A percentile compares a stretch with the other conserved stretches of the same genome.
These are phyloP conservation scores for Caenorhabditis tropicalis DNA, from an alignment of 1,140 invertebrate genomes.

Conservation along the genomic window DNA sequence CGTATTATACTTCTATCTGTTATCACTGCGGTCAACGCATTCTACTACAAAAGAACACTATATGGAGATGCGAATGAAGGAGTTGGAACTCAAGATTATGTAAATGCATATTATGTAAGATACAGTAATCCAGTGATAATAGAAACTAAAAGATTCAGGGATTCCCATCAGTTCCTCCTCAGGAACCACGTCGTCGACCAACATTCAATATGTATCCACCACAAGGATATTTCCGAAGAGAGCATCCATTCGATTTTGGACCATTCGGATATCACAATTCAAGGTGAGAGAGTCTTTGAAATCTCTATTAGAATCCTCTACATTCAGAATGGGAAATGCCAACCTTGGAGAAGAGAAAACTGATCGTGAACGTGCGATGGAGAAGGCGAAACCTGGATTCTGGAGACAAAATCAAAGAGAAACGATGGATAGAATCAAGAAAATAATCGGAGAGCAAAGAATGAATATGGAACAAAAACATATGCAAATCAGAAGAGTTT, in stretches of 20 bases:
- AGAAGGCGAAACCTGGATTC: neutral
- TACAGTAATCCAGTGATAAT: neutral
- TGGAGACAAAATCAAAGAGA: slow-evolving; percentile 12
- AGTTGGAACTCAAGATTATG: neutral
- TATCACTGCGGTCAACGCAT: neutral
- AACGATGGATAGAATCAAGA: neutral
- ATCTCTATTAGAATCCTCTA: neutral
- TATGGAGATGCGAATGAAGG: slow-evolving; percentile 35
- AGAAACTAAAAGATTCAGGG: neutral
- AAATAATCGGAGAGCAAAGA: neutral
- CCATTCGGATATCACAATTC: neutral
- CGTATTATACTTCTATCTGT: neutral
- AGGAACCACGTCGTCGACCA: neutral
- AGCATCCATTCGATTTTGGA: slow-evolving; percentile 31
- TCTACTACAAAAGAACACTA: neutral
- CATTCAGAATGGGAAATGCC: neutral
- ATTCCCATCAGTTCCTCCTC: neutral
- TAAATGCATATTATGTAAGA: slow-evolving; percentile 23
- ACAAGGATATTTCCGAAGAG: slow-evolving; percentile 6
- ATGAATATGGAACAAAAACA: slow-evolving; percentile 35
- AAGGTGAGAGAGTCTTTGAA: neutral
- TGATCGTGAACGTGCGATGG: neutral
- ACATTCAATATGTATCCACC: slow-evolving; percentile 24
- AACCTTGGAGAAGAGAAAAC: slow-evolving; percentile 25
- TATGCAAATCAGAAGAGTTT: slow-evolving; percentile 13